Conservation (phyloP, 2,888 invertebrate genomes). For the Drosophila niveifrons region DNA sequence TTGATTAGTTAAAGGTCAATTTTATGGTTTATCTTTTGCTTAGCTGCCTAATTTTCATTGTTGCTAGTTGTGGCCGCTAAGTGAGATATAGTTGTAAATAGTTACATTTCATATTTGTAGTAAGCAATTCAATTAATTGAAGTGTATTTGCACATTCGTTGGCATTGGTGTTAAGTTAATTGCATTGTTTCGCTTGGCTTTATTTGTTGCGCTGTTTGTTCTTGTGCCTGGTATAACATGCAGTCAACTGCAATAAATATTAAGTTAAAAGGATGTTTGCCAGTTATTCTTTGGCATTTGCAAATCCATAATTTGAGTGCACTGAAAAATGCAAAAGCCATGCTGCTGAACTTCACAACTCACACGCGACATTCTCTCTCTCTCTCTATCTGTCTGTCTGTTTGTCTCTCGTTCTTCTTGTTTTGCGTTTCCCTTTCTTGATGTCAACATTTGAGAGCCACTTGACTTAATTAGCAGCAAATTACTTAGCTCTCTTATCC, state of each 20-base stretch:
- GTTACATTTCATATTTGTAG: no score
- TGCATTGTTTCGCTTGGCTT: conserved; percentile 5
- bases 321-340: conserved; percentile 30
- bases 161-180: background rate
- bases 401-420: background rate
- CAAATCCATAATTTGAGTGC: conserved; percentile 19
- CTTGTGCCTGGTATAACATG: conserved; percentile 27
- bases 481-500: conserved; percentile 36
- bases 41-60: no score
- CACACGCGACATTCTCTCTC: background rate
- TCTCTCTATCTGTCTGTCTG: background rate
- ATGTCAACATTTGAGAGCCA: conserved; percentile 20
- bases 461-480: conserved; percentile 62
- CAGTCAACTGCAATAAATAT: conserved; percentile 64
- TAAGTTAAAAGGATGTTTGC: conserved; percentile 42
- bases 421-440: background rate
- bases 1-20: no score
- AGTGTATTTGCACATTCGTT: conserved; percentile 17
- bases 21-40: no score
- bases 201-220: conserved; percentile 12
- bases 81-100: no score
- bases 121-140: no score
- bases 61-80: no score
- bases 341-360: background rate
- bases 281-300: conserved; percentile 28